phyloP scores from a whole-genome alignment of 2,113 vertebrate species.

The Chamaetylas fuelleborni region DNA sequence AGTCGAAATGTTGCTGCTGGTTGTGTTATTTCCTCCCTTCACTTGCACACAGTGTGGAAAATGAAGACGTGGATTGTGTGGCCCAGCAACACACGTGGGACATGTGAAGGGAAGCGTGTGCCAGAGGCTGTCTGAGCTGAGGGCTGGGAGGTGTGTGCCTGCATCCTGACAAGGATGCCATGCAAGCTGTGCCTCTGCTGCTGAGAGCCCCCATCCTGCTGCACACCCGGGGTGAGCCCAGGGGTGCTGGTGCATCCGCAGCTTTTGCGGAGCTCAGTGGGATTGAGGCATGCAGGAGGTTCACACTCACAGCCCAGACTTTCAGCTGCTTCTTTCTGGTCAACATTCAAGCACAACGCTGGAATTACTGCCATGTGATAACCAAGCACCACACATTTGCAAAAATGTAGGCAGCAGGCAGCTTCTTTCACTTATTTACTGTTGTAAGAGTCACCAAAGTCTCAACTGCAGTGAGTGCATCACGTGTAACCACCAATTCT shows the following conservation, averaged over 20 bases:
- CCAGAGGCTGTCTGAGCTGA: not conserved
- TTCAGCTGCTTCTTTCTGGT: not conserved
- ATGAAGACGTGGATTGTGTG: not conserved
- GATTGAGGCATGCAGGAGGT: not conserved
- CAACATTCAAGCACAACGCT: not conserved
- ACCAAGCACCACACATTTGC: not conserved
- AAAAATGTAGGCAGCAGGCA: not conserved
- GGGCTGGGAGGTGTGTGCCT: not conserved
- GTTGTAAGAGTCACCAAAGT: no score
- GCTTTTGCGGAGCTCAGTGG: not conserved
- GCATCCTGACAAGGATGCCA: not conserved
- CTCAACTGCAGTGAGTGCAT: not conserved
- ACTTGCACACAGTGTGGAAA: not conserved
- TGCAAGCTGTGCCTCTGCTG: not conserved
- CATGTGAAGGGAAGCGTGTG: not conserved
- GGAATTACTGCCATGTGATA: not conserved
- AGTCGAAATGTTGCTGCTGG: not conserved
- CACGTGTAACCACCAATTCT: not conserved
- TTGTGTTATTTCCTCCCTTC: not conserved
- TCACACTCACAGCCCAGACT: not conserved
- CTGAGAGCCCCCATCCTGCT: not conserved
- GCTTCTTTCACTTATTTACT: not conserved
- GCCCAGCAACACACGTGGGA: not conserved
- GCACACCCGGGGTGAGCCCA: not conserved
- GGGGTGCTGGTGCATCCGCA: accelerated